A percentile compares a stretch with the other conserved stretches of the same genome.
phyloP scores from a whole-genome alignment of 2,113 vertebrate genomes.

The Heteronetta atricapilla region DNA sequence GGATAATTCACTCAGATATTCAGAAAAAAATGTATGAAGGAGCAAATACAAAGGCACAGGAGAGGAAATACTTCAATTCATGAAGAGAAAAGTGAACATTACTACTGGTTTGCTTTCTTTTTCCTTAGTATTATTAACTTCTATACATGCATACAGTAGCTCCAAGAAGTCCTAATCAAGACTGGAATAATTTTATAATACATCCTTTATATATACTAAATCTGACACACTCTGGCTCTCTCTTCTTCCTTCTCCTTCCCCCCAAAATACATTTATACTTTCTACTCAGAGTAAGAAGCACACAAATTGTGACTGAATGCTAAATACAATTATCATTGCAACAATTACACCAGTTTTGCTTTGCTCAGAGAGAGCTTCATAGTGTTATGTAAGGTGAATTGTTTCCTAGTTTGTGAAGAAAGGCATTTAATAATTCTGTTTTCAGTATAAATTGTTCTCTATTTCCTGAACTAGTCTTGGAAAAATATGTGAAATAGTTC shows the following conservation, averaged over 20 bases:
- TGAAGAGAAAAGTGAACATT: not conserved
- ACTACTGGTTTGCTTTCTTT: not conserved
- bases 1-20: conserved; percentile 29
- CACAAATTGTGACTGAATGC: not conserved
- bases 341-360: not conserved
- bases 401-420: conserved; percentile 3
- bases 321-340: not conserved
- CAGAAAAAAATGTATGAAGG: not conserved
- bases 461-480: not conserved
- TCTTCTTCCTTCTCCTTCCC: not conserved
- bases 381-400: not conserved
- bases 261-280: not conserved
- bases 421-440: not conserved
- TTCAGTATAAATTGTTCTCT: not conserved
- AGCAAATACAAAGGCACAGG: not conserved
- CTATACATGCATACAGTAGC: not conserved
- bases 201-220: not conserved
- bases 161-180: not conserved
- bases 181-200: not conserved
- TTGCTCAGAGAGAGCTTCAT: not conserved
- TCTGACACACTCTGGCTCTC: not conserved
- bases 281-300: not conserved
- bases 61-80: not conserved
- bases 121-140: not conserved
- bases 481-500: not conserved